Evolutionary conservation across 2,888 invertebrate genomes (phyloP).

Genomic region (Drosophila macrospina): DNA sequence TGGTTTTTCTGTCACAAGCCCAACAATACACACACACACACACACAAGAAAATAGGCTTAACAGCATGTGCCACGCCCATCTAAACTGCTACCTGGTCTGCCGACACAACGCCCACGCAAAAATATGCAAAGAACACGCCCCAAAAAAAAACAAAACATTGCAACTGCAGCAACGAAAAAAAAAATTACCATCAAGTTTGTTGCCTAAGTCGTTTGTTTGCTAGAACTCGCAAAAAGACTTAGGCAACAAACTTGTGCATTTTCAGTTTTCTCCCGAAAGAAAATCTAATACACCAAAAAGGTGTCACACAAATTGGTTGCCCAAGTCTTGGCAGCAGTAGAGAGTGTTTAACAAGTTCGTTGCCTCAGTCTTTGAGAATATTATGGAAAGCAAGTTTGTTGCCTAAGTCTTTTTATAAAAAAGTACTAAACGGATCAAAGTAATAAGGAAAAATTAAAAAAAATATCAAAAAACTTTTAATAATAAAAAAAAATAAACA

Average conservation of each 20-base stretch:
- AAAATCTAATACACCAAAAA: background rate
- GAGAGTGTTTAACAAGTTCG: conserved; percentile 11
- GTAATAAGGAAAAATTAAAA: background rate
- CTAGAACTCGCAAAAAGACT: background rate
- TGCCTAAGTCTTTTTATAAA: conserved; percentile 23
- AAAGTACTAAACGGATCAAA: background rate
- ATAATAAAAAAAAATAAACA: background rate
- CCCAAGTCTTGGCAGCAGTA: no score
- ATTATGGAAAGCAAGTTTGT: conserved; percentile 9
- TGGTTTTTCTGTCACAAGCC: conserved; percentile 9
- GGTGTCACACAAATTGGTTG: conserved; percentile 1
- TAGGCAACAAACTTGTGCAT: conserved; percentile 7
- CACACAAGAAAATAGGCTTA: conserved; percentile 14
- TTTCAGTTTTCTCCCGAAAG: conserved; percentile 2
- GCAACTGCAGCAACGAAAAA: background rate
- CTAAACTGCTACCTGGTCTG: conserved; percentile 46
- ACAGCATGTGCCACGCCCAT: conserved; percentile 53
- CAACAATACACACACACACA: conserved; percentile 1
- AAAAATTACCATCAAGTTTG: conserved; percentile 39
- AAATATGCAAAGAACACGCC: conserved; percentile 37
- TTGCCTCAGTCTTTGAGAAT: conserved; percentile 2
- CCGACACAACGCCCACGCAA: conserved; percentile 38
- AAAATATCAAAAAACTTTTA: background rate
- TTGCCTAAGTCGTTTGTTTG: conserved; percentile 38
- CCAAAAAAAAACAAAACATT: conserved; percentile 1